Base-by-base conservation (phyloP, 2,888 invertebrate genomes). In the Plutella xylostella region DNA sequence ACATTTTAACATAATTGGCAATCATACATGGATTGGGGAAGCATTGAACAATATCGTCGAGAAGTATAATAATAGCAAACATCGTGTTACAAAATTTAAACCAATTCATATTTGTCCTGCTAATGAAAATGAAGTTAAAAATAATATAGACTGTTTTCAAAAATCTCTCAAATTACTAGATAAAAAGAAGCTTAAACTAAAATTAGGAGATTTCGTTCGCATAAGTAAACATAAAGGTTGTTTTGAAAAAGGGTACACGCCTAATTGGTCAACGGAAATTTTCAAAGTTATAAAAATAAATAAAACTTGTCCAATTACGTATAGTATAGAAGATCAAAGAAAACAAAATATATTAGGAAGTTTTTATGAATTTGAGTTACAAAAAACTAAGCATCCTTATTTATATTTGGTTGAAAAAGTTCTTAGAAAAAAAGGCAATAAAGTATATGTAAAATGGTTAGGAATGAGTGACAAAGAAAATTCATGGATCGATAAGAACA, bases 351-450 rank as follows among this genome's bases (percentile, higher is more conserved):
- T 68, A 21, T 51, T 53, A 46, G 61, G 58, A 22, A 50, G 52
- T 17, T 64, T 65, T 49, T 62, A 63, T 47, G 55, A 56, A 46
- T 35, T 53, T 41, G 61, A 64, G 54, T 38, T 64, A 4, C 53
- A 51, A 42, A 57, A 55, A 52, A 57, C 51, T 4, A 54, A 55
- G 48, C 45, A 60, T 55, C 56, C 60, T 1, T 50, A 66, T 39
- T 45, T 63, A 19, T 66, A 63, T 52, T 46, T 65, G 35, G 49
- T 66, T 18, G 60, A 63, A 52, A 63, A 60, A 49, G 25, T 45
- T 15, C 11, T 45, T 9, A 46, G 33, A 34, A 43, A 19, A 25
- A 31, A n/a, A 3, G 37, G 37, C 14, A 46, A 45, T 25, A 48
- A 42, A 33, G 1, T 43, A 3, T 42, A 38, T 41, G 49, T 49